Base-by-base conservation (phyloP, 1,140 invertebrate species). In the Aphelenchoides fujianensis region DNA sequence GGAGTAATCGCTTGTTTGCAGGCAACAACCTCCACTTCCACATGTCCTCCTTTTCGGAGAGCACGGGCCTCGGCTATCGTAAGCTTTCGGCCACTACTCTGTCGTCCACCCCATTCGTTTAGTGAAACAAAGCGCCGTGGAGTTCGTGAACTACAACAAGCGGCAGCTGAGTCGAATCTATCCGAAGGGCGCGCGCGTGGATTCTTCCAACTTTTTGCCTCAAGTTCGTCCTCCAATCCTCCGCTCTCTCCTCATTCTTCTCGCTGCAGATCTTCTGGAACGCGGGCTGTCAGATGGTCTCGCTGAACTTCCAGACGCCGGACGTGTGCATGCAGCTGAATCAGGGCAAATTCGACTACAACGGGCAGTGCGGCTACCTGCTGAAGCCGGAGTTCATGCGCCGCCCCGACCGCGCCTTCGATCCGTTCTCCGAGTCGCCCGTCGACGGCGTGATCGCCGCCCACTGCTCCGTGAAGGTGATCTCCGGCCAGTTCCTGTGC, bases 71-170 rank as follows among this genome's bases (percentile, higher is more conserved):
- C 83, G 93, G 92, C 84, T 93, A 94, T 85, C 87, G n/a, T n/a
- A n/a, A n/a, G n/a, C n/a, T n/a, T n/a, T n/a, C n/a, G n/a, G n/a
- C n/a, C n/a, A n/a, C n/a, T n/a, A n/a, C n/a, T n/a, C n/a, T n/a
- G n/a, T n/a, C n/a, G n/a, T n/a, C n/a, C n/a, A n/a, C n/a, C n/a
- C n/a, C n/a, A n/a, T n/a, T n/a, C n/a, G n/a, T n/a, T n/a, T n/a
- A n/a, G n/a, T 99, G 37, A 97, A 97, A 88, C 90, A 92, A 71
- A 91, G 92, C 82, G 93, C 95, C 67, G 94, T 97, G 63, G 95
- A 98, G 85, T 97, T 98, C 87, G 95, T 98, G 73, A 97, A 98
- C 77, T 98, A 98, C 85, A 99, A 99, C 87, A 99, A 99, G 87
- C 88, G 95, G 7, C 97, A 99, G 88, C 94, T 96, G 90, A 96